Evolutionary conservation across 2,888 invertebrate genomes (phyloP).

Genomic region (Alcis repandata): DNA sequence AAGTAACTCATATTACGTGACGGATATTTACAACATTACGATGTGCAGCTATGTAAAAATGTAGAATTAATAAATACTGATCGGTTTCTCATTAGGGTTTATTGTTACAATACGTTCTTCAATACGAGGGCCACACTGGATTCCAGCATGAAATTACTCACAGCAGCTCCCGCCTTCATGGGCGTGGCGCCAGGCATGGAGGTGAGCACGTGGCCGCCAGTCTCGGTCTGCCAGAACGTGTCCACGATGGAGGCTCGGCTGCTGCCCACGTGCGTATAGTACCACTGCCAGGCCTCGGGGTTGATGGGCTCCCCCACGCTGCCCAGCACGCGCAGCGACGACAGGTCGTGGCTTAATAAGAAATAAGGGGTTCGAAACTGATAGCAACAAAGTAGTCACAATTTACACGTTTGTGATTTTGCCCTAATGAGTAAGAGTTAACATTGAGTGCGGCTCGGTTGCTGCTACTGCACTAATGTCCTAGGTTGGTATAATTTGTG

Average conservation of each 20-base stretch:
- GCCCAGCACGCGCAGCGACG: slow-evolving; percentile 93
- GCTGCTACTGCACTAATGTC: no score
- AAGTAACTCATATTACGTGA: no score
- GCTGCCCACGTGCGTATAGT: slow-evolving; percentile 93
- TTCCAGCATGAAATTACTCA: no score
- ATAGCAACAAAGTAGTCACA: neutral
- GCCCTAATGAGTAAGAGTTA: no score
- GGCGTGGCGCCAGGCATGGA: slow-evolving; percentile 98
- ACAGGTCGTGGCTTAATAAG: slow-evolving; percentile 87
- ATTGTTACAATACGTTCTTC: no score
- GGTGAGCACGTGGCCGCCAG: slow-evolving; percentile 98
- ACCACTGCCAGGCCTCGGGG: slow-evolving; percentile 99
- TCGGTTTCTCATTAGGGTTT: neutral
- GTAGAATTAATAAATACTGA: neutral
- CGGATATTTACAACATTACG: no score
- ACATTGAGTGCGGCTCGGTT: no score
- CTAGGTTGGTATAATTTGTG: no score
- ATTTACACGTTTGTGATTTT: no score
- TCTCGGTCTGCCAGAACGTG: slow-evolving; percentile 99
- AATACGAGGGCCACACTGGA: no score
- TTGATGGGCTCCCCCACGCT: slow-evolving; percentile 99
- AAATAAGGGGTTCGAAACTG: neutral
- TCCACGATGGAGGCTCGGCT: slow-evolving; percentile 97
- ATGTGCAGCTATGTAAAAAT: neutral
- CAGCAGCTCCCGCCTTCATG: slow-evolving; percentile 99